Percentiles rank a stretch among this genome's conserved stretches.
phyloP scores from a whole-genome alignment of 2,797 vertebrate genomes.

The Allobates femoralis region DNA sequence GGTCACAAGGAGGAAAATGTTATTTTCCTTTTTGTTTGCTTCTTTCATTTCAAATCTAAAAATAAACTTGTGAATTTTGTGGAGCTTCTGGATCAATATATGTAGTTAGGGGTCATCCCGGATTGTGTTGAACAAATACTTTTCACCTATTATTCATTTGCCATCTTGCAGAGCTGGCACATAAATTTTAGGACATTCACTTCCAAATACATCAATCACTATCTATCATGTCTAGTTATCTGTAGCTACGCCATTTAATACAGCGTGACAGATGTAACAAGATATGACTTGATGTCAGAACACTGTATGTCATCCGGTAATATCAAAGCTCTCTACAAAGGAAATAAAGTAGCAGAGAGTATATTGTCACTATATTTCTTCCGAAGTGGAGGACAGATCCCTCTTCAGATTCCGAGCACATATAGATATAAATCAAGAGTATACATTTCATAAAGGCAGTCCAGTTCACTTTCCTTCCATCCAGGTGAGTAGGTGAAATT shows the following conservation, averaged over 20 bases:
- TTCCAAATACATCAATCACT: slow-evolving; percentile 61
- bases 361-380: slow-evolving; percentile 33
- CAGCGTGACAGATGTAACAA: slow-evolving; percentile 63
- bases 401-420: background rate
- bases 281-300: slow-evolving; percentile 63
- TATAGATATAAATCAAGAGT: background rate
- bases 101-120: background rate
- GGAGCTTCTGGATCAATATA: background rate
- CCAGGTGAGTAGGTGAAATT: background rate
- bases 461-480: no score
- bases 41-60: background rate
- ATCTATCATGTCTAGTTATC: slow-evolving; percentile 60
- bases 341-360: slow-evolving; percentile 40
- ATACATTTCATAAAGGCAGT: background rate
- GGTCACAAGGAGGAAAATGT: background rate
- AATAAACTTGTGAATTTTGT: background rate
- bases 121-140: slow-evolving; percentile 22
- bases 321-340: slow-evolving; percentile 43
- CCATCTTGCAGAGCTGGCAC: slow-evolving; percentile 37
- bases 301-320: slow-evolving; percentile 56
- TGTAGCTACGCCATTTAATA: slow-evolving; percentile 56
- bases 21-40: background rate
- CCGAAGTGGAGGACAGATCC: background rate
- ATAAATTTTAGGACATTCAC: slow-evolving; percentile 59
- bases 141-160: slow-evolving; percentile 47